Percentiles rank a stretch among this genome's conserved stretches.
Evolutionary conservation across 2,113 vertebrate genomes (phyloP).

Genomic region (Sprattus sprattus): DNA sequence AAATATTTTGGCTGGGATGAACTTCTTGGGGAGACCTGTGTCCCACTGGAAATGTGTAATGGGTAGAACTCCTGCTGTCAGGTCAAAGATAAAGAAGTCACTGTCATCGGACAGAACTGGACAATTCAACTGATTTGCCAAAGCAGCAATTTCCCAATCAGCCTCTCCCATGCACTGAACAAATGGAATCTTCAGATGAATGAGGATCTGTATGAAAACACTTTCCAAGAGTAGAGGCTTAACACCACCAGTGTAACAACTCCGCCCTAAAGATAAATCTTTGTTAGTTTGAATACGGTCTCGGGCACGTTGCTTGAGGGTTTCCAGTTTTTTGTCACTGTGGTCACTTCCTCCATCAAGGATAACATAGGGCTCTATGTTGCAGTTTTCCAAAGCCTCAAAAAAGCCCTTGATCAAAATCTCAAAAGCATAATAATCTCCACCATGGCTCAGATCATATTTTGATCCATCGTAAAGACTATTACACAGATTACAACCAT

Average conservation of each 20-base stretch:
- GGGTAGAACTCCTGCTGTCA: constrained; percentile 76
- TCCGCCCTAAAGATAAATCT: constrained; percentile 54
- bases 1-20: constrained; percentile 73
- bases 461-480: constrained; percentile 67
- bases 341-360: constrained; percentile 79
- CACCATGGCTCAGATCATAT: constrained; percentile 75
- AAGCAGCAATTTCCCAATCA: constrained; percentile 76
- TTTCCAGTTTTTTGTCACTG: constrained; percentile 73
- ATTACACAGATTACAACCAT: constrained; percentile 76
- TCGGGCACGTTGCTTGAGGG: constrained; percentile 54
- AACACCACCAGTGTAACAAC: constrained; percentile 25
- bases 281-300: constrained; percentile 65
- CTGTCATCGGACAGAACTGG: constrained; percentile 83
- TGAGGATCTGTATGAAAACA: constrained; percentile 78
- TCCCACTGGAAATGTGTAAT: constrained; percentile 76
- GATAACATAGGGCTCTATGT: constrained; percentile 77
- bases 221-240: constrained; percentile 70
- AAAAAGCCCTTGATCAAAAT: constrained; percentile 68
- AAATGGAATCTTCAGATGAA: constrained; percentile 69
- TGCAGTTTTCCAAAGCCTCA: constrained; percentile 67
- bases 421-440: constrained; percentile 79
- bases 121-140: constrained; percentile 82
- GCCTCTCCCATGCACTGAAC: constrained; percentile 81
- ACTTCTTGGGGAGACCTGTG: constrained; percentile 45
- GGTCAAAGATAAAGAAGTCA: constrained; percentile 84